These are phyloP conservation scores for Macroglossus sobrinus DNA, from an alignment of 2,113 vertebrate species.

Conservation along the genomic window DNA sequence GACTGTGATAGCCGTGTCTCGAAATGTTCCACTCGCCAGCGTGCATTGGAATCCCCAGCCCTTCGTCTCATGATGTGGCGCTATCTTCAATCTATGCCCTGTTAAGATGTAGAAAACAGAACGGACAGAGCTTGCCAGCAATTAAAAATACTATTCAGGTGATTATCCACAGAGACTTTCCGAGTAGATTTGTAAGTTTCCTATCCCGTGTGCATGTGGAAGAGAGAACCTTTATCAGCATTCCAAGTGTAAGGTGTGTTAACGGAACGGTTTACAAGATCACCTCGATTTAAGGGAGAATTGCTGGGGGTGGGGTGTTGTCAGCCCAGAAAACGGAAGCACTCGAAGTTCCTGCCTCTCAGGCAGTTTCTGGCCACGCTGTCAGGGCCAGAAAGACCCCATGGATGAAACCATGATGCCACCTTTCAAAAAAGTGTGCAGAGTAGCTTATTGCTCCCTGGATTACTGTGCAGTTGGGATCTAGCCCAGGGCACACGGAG, in stretches of 20 bases:
- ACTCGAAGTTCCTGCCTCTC: neutral
- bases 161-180: neutral
- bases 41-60: neutral
- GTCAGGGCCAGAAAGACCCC: neutral
- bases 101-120: neutral
- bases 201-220: rapidly evolving
- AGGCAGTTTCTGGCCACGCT: neutral
- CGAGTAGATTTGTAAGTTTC: neutral
- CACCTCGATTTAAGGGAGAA: neutral
- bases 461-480: neutral
- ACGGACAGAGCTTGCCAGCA: neutral
- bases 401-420: neutral
- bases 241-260: neutral
- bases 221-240: neutral
- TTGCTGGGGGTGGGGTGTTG: neutral
- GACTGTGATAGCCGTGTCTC: neutral
- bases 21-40: no score
- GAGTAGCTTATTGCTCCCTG: neutral
- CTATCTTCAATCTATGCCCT: neutral
- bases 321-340: neutral
- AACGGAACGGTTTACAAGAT: neutral
- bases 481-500: neutral
- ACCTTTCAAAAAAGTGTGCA: neutral
- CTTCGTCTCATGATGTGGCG: neutral
- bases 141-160: neutral